Conservation (phyloP, 2,113 vertebrate species). For the Ammospiza caudacuta region DNA sequence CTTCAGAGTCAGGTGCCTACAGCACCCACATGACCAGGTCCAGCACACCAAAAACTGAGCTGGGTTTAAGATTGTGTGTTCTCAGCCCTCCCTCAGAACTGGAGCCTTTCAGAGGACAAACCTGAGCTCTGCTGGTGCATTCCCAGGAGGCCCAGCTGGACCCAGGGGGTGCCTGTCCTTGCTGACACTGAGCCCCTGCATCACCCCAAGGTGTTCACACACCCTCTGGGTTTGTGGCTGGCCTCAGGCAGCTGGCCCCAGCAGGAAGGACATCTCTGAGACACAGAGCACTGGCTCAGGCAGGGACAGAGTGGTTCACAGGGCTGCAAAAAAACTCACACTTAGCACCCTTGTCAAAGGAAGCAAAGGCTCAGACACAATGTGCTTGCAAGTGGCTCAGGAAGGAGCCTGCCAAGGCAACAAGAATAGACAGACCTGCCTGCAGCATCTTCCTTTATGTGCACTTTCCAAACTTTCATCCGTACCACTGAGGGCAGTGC, state of each 20-base stretch:
- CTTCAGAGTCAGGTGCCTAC: neutral
- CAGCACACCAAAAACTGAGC: neutral
- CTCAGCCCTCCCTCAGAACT: neutral
- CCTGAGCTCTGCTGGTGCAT: neutral
- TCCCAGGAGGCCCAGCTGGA: neutral
- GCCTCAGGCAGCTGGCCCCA: neutral
- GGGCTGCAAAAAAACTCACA: neutral
- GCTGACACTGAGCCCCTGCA: neutral
- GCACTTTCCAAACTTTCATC: neutral
- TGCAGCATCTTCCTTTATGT: neutral
- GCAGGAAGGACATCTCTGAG: neutral
- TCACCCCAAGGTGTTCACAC: neutral
- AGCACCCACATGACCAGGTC: neutral
- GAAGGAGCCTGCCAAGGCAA: neutral
- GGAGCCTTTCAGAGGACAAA: neutral
- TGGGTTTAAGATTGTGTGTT: neutral
- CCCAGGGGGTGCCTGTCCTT: too few relatives aligned
- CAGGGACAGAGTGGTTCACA: rapidly evolving
- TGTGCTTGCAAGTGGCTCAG: neutral
- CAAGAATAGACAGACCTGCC: neutral
- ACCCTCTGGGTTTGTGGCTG: neutral
- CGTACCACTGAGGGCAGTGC: neutral
- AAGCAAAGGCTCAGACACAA: neutral
- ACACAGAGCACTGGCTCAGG: neutral
- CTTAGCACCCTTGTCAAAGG: too few relatives aligned